Evolutionary conservation across 2,797 vertebrate species (phyloP).

Genomic region (Martes flavigula): DNA sequence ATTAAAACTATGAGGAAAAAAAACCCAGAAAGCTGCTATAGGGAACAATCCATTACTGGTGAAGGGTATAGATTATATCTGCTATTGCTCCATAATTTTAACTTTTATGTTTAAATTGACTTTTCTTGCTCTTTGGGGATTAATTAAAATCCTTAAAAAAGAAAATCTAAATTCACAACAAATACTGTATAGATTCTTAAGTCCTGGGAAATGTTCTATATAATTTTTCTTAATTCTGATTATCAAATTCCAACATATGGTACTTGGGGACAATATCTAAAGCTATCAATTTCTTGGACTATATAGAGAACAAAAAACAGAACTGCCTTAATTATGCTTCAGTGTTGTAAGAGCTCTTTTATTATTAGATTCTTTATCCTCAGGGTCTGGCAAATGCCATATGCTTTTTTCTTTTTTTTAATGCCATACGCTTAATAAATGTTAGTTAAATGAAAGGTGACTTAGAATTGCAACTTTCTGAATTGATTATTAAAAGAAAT

Average conservation of each 20-base stretch:
- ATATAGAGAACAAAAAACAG: conserved; percentile 40
- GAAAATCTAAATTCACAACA: conserved; percentile 68
- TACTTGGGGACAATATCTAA: conserved; percentile 52
- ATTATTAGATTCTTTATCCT: conserved; percentile 52
- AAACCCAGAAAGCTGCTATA: not conserved
- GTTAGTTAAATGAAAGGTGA: conserved; percentile 59
- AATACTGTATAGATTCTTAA: conserved; percentile 62
- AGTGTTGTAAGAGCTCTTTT: conserved; percentile 3
- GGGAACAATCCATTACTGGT: conserved; percentile 42
- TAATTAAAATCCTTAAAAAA: conserved; percentile 74
- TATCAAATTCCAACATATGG: conserved; percentile 54
- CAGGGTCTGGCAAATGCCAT: conserved; percentile 46
- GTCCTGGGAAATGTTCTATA: conserved; percentile 52
- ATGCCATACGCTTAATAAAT: conserved; percentile 56
- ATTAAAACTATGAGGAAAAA: conserved; percentile 45
- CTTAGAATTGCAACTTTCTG: conserved; percentile 50
- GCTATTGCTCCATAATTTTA: conserved; percentile 53
- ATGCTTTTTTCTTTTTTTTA: conserved; percentile 6
- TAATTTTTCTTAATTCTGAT: conserved; percentile 60
- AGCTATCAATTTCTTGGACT: conserved; percentile 54
- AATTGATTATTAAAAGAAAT: conserved; percentile 33
- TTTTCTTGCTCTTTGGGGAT: conserved; percentile 68
- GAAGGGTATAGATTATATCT: conserved; percentile 51
- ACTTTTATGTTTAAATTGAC: conserved; percentile 68
- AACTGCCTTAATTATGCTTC: conserved; percentile 53